Base-by-base conservation (phyloP, 2,888 invertebrate species). In the Atethmia centrago region DNA sequence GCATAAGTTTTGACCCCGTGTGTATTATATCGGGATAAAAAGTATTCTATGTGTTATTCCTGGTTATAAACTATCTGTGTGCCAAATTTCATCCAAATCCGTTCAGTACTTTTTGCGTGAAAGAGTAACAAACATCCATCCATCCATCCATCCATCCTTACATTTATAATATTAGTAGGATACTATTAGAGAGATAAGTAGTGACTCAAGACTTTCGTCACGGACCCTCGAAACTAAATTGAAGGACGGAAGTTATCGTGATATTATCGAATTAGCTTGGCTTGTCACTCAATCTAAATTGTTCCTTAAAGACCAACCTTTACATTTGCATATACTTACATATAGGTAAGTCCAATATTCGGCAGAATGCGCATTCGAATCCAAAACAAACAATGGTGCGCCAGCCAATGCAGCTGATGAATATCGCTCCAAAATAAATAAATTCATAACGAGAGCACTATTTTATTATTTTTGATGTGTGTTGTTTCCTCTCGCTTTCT, bases 221-320 rank as follows among this genome's bases (percentile, higher is more conserved):
- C 28, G 58, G 66, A 55, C 71, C 79, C 71, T 78, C 79, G 31
- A 51, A 66, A 63, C 42, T 63, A 64, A 78, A 82, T 77, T 63
- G 36, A 51, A 67, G 59, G 40, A 64, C 63, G 83, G 79, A 80
- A 71, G 66, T 45, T 67, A 55, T 78, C 64, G 45, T 58, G n/a
- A 49, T 59, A 71, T 64, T 65, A 75, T 75, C 31, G 62, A 62
- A 75, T 75, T 53, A 83, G 53, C 25, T 58, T 58, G 47, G 53
- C 40, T 61, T 42, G n/a, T 31, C 81, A 62, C 61, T 51, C 25
- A 65, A 62, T 28, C 19, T 25, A 31, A 65, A 64, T 64, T 59
- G 21, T 53, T 61, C 1, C 31, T 55, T n/a, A 64, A 58, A 71
- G 3, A 56, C 19, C 36, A 51, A 51, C 1, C 45, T 66, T 42